Conservation (phyloP, 2,888 invertebrate species). For the Apamea sordens region DNA sequence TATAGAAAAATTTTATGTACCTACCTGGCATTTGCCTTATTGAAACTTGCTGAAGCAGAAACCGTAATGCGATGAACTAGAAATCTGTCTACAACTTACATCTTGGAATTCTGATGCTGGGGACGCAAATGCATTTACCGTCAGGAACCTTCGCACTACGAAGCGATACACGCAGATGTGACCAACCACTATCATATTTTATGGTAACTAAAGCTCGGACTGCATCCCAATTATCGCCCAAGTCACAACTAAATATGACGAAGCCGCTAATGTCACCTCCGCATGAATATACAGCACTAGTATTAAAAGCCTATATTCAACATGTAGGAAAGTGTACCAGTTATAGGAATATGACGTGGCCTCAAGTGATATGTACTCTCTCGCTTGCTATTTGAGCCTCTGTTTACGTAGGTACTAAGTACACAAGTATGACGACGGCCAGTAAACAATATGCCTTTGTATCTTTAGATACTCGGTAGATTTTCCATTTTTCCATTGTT, state of each 20-base stretch:
- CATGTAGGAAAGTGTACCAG: neutral
- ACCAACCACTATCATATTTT: neutral
- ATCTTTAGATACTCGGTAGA: neutral
- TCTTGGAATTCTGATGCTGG: neutral
- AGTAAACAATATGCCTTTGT: neutral
- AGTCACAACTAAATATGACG: neutral
- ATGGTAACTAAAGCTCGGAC: neutral
- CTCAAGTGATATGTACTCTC: neutral
- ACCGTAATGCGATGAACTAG: neutral
- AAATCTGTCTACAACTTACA: neutral
- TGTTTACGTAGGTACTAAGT: neutral
- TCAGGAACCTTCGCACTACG: neutral
- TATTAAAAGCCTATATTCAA: neutral
- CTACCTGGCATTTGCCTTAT: neutral
- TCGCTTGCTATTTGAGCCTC: neutral
- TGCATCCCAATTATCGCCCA: neutral
- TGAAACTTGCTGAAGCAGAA: neutral
- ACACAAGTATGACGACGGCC: neutral
- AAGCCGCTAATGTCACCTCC: neutral
- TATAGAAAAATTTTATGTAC: neutral
- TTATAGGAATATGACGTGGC: neutral
- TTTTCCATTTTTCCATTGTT: neutral
- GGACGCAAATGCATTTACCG: neutral
- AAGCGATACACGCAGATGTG: neutral
- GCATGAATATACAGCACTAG: neutral